Evolutionary conservation across 2,888 invertebrate genomes (phyloP).

Genomic region (Drosophila gaucha): DNA sequence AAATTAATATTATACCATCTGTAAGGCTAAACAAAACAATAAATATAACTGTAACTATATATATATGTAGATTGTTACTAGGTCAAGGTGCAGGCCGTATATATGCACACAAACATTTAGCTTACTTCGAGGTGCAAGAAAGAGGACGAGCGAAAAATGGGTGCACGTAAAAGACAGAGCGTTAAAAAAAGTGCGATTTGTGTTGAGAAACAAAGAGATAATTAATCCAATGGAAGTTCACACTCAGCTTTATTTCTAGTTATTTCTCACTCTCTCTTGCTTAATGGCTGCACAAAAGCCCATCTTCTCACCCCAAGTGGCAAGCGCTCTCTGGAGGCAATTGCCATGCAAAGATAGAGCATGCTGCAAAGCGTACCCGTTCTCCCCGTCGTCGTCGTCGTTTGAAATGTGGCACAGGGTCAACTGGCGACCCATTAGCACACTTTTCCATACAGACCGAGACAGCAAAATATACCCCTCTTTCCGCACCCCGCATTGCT

Average conservation of each 20-base stretch:
- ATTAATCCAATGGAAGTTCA: conserved; percentile 1
- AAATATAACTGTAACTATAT: conserved; percentile 65
- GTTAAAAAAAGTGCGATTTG: too few relatives aligned
- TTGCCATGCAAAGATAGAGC: conserved; percentile 55
- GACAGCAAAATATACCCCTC: neutral
- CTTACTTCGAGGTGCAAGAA: too few relatives aligned
- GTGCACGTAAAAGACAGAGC: too few relatives aligned
- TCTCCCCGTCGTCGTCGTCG: conserved; percentile 30
- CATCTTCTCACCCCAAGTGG: neutral
- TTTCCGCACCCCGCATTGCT: neutral
- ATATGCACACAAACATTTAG: too few relatives aligned
- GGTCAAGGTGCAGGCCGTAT: conserved; percentile 82
- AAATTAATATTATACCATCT: neutral
- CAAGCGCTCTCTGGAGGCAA: neutral
- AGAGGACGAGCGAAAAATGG: too few relatives aligned
- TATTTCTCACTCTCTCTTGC: neutral
- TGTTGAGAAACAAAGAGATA: too few relatives aligned
- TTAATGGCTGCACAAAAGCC: conserved; percentile 9
- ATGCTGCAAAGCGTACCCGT: conserved; percentile 27
- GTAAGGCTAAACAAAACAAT: conserved; percentile 15
- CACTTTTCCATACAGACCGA: conserved; percentile 70
- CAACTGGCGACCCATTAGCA: conserved; percentile 83
- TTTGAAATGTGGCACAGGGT: conserved; percentile 82
- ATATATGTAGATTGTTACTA: conserved; percentile 79
- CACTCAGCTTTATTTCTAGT: conserved; percentile 5